A percentile compares a stretch with the other conserved stretches of the same genome.
phyloP scores from a whole-genome alignment of 2,888 invertebrate species.

The Timema podura region DNA sequence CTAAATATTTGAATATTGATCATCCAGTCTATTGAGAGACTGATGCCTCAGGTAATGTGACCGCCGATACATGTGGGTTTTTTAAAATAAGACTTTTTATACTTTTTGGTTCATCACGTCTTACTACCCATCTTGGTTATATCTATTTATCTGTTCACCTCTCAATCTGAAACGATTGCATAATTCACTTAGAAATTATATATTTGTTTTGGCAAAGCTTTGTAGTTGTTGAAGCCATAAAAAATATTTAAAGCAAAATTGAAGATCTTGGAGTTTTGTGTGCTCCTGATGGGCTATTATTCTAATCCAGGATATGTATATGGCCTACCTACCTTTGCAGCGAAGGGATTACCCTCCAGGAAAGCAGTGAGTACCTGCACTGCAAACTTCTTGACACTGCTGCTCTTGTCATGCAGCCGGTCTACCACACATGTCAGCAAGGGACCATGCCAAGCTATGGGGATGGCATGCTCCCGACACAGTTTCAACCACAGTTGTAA shows the following conservation, averaged over 20 bases:
- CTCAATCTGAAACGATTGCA: background rate
- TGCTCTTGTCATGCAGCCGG: conserved; percentile 77
- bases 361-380: conserved; percentile 68
- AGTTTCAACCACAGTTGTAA: conserved; percentile 79
- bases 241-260: background rate
- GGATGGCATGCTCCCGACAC: conserved; percentile 73
- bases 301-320: background rate
- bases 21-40: no score
- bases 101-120: background rate
- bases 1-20: no score
- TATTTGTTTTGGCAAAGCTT: background rate
- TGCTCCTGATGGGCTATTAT: background rate
- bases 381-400: conserved; percentile 79
- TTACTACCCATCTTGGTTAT: conserved; percentile 1
- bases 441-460: conserved; percentile 62
- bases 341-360: conserved; percentile 80
- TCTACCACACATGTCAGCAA: conserved; percentile 64
- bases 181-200: background rate
- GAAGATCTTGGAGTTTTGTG: background rate
- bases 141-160: background rate
- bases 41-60: no score
- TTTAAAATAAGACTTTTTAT: no score
- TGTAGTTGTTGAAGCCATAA: background rate
- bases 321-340: conserved; percentile 57
- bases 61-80: no score